Conservation (phyloP, 2,797 vertebrate genomes). For the Sitta carolinensis region DNA sequence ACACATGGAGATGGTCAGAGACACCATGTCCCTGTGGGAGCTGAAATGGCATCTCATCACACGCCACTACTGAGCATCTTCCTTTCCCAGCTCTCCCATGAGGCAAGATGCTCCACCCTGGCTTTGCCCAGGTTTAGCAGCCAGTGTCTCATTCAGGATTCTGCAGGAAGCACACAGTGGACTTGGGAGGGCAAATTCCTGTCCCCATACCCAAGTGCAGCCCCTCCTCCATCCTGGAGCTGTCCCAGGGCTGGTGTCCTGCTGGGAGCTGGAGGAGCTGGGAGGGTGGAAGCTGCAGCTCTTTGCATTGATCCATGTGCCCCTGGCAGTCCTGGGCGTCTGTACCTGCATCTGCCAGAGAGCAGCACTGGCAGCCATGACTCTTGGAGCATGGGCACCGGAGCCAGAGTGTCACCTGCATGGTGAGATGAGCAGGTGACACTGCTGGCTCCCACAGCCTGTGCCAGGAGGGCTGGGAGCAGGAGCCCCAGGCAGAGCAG, state of each 20-base stretch:
- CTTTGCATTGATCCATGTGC: background rate
- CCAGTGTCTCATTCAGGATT: background rate
- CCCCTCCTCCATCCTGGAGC: background rate
- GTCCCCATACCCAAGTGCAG: too few relatives aligned
- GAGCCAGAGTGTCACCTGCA: background rate
- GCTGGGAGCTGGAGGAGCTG: background rate
- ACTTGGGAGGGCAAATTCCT: background rate
- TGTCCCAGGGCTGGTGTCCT: background rate
- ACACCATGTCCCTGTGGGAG: background rate
- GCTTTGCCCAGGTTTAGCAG: background rate
- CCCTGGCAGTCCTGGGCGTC: background rate
- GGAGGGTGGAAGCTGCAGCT: background rate
- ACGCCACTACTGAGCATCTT: fast-evolving
- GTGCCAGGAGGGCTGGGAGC: background rate
- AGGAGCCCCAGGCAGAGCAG: background rate
- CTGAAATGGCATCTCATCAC: background rate
- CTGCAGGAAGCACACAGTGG: fast-evolving
- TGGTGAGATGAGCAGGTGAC: fast-evolving
- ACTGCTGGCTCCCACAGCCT: background rate
- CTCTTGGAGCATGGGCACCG: background rate
- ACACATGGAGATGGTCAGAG: background rate
- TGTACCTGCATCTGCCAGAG: background rate
- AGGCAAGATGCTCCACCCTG: background rate
- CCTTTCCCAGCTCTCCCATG: background rate
- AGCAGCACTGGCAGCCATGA: background rate